Conservation (phyloP, 2,113 vertebrate species). For the Myiozetetes cayanensis region DNA sequence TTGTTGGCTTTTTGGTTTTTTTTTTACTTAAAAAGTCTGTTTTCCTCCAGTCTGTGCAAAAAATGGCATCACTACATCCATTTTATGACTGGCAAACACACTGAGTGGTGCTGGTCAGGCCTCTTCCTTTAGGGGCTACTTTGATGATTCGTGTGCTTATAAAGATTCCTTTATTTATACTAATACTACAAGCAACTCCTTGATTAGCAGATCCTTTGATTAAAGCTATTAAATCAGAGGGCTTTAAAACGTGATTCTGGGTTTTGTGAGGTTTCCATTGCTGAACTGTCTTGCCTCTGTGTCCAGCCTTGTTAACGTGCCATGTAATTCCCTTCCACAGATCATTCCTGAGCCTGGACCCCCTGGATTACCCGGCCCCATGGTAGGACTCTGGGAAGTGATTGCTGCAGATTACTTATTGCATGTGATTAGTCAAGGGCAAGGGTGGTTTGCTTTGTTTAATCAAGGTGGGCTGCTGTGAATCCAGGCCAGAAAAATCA, state of each 20-base stretch:
- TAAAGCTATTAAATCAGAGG: neutral
- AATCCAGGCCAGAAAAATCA: neutral
- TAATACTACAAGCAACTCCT: neutral
- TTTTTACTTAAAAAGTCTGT: neutral
- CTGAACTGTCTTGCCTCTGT: neutral
- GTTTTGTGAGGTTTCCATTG: neutral
- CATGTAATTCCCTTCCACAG: constrained; percentile 72
- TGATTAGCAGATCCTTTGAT: neutral
- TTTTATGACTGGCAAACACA: neutral
- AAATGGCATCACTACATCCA: neutral
- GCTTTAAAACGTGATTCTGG: neutral
- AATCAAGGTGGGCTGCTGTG: neutral
- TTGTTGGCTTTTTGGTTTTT: neutral
- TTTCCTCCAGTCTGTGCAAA: neutral
- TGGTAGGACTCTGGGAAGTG: constrained; percentile 66
- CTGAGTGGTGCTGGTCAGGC: accelerated
- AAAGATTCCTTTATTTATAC: neutral
- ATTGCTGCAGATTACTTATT: neutral
- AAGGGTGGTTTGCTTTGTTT: neutral
- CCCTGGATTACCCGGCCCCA: constrained; percentile 84
- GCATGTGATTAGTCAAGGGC: neutral
- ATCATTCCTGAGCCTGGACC: constrained; percentile 89
- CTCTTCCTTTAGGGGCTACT: neutral
- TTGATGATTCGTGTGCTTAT: neutral
- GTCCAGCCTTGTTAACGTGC: neutral